Evolutionary conservation across 2,113 vertebrate species (phyloP), one percentile per base, ranked within the genome.

Genomic region (Odobenus rosmarus): DNA sequence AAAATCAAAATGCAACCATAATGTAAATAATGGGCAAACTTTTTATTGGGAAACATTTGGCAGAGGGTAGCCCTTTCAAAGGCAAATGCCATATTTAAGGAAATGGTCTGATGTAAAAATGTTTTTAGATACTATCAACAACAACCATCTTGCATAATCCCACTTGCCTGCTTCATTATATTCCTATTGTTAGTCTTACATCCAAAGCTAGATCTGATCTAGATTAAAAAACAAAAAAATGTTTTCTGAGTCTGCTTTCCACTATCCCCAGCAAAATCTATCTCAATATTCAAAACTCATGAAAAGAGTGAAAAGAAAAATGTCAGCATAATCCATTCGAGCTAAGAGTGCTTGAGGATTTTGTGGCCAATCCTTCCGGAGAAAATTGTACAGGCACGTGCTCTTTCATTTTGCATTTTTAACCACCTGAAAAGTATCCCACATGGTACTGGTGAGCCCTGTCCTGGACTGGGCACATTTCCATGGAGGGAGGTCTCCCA

Each of bases 261-360:
- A 96, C 95, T 97, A 97, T 93, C 69, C 92, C 88, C 69, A 96
- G 94, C 26, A 95, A 97, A 97, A 97, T 96, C 85, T 95, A 81
- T 90, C 96, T 97, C 88, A 86, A 93, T 93, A 97, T 97, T 97
- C 86, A 96, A 96, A 98, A 93, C 90, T 97, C 93, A 69, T 96
- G 95, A 97, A 97, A 96, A 97, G 59, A 94, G 92, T 94, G 64
- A 92, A 95, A 96, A 96, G 85, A 64, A 96, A 98, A 93, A 96
- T 95, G 93, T 95, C 96, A 95, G 90, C 95, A 92, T 88, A 96
- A 98, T 95, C 49, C 61, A 15, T 53, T 87, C 24, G 72, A 91
- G 31, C 21, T 93, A 59, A 95, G 93, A 95, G 86, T 67, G 31
- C 76, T 92, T 39, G 31, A 92, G 59, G 80, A 94, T 19, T 93